Conservation (phyloP, 2,888 invertebrate genomes). For the Erebia palarica region DNA sequence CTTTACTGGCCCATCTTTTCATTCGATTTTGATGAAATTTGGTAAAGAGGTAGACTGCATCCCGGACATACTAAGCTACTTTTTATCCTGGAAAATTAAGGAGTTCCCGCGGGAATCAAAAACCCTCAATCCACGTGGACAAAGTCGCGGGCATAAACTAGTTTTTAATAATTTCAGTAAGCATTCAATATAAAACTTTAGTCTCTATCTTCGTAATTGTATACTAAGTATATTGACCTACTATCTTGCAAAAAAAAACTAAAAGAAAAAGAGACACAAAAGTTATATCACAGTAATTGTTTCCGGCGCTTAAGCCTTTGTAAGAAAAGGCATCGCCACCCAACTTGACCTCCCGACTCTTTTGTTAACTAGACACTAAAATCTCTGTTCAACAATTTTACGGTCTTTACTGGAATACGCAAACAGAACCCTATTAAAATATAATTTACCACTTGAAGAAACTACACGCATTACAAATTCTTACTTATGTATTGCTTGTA, state of each 20-base stretch:
- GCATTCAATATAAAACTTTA: too few relatives aligned
- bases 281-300: conserved; percentile 31
- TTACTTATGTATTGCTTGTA: background rate
- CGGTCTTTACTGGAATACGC: background rate
- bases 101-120: too few relatives aligned
- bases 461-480: background rate
- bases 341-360: conserved; percentile 29
- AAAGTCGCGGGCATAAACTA: too few relatives aligned
- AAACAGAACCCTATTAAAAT: conserved; percentile 11
- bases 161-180: background rate
- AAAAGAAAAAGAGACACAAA: conserved; percentile 23
- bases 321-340: conserved; percentile 17
- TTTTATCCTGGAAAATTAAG: too few relatives aligned
- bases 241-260: conserved; percentile 9
- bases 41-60: too few relatives aligned
- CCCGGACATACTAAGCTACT: too few relatives aligned
- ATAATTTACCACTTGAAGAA: background rate
- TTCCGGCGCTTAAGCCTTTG: conserved; percentile 24
- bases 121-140: too few relatives aligned
- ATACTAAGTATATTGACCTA: background rate
- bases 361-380: conserved; percentile 23
- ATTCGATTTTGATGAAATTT: too few relatives aligned
- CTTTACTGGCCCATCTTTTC: too few relatives aligned
- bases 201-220: background rate
- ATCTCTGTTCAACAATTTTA: conserved; percentile 14